Percentiles rank a stretch among this genome's conserved stretches.
Evolutionary conservation across 1,140 invertebrate species (phyloP).

Genomic region (Drosophila persimilis): DNA sequence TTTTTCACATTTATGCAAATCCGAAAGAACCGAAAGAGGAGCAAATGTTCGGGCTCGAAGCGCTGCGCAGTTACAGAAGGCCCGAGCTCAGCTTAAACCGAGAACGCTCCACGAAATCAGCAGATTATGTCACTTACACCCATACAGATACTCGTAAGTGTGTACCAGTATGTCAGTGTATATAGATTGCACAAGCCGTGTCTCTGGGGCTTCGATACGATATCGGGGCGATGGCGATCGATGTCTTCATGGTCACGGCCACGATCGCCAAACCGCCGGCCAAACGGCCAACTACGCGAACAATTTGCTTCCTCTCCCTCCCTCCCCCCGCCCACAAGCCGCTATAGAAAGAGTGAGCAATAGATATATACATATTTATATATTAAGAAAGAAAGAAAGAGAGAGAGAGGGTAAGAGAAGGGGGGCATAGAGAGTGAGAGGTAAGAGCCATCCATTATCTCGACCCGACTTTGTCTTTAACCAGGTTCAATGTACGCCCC

Average conservation of each 20-base stretch:
- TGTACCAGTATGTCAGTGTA: slow-evolving; percentile 3
- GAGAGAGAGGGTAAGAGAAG: background rate
- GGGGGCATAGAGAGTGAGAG: slow-evolving; percentile 12
- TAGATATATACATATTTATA: too few relatives aligned
- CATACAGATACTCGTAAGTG: slow-evolving; percentile 29
- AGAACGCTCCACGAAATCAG: slow-evolving; percentile 61
- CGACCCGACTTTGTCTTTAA: slow-evolving; percentile 42
- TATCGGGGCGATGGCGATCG: slow-evolving; percentile 37
- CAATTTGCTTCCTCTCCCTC: slow-evolving; percentile 48
- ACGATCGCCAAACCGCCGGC: slow-evolving; percentile 49
- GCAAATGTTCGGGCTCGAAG: slow-evolving; percentile 8
- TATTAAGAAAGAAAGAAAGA: background rate
- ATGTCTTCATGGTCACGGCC: slow-evolving; percentile 70
- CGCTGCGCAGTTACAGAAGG: slow-evolving; percentile 78
- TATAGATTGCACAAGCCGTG: slow-evolving; percentile 60
- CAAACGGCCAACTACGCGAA: slow-evolving; percentile 57
- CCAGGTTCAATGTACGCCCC: slow-evolving; percentile 74
- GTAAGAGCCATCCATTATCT: slow-evolving; percentile 43
- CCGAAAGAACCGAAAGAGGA: slow-evolving; percentile 38
- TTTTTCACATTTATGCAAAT: slow-evolving; percentile 78
- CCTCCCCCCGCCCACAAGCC: slow-evolving; percentile 4
- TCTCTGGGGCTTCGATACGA: slow-evolving; percentile 10
- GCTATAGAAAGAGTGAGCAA: background rate
- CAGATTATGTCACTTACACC: slow-evolving; percentile 72
- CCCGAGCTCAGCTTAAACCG: slow-evolving; percentile 48